These are phyloP conservation scores for Syrista parreyssii DNA, from an alignment of 2,888 invertebrate genomes.

Conservation along the genomic window DNA sequence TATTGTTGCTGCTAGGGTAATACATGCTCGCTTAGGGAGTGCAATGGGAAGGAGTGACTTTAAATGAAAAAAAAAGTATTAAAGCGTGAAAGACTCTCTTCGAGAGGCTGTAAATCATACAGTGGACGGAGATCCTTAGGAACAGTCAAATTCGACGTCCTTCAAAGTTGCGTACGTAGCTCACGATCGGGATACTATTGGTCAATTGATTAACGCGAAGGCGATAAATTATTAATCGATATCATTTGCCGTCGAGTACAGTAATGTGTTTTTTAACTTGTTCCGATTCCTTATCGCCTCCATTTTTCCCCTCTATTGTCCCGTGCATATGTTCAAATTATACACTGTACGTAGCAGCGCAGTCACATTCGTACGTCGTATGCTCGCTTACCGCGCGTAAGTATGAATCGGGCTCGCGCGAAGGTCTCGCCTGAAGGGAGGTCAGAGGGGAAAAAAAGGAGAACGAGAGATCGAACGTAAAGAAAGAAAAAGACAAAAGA, in stretches of 20 bases:
- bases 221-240: not conserved
- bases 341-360: not conserved
- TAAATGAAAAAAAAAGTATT: not conserved
- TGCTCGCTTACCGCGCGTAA: not conserved
- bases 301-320: not conserved
- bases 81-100: not conserved
- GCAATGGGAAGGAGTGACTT: not conserved
- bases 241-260: too few species aligned
- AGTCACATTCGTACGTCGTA: not conserved
- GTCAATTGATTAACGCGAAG: not conserved
- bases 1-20: not conserved
- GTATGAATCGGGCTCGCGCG: not conserved
- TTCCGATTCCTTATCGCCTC: not conserved
- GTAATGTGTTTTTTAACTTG: not conserved
- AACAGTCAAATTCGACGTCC: not conserved
- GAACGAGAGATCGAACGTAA: not conserved
- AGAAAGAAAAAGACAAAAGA: not conserved
- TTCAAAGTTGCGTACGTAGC: not conserved
- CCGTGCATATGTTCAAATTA: not conserved
- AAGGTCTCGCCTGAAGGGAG: conserved; percentile 1
- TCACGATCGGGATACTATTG: not conserved
- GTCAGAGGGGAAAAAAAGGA: not conserved
- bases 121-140: not conserved
- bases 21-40: not conserved
- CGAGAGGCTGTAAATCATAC: not conserved